A percentile compares a stretch with the other conserved stretches of the same genome.
Evolutionary conservation across 2,888 invertebrate species (phyloP).

Genomic region (Callimorpha dominula): DNA sequence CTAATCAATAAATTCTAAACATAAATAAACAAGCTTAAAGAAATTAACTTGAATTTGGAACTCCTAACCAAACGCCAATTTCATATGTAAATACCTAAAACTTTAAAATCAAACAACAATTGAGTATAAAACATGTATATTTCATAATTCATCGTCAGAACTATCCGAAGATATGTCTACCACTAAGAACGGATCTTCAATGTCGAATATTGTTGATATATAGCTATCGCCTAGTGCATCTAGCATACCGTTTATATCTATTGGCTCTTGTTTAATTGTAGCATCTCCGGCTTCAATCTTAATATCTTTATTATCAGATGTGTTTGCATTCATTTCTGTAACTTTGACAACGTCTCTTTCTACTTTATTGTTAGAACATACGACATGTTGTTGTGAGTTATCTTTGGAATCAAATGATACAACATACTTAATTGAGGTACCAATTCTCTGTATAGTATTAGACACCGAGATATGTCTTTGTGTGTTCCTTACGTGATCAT

Average conservation of each 20-base stretch:
- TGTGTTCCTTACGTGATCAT: not conserved
- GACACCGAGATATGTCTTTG: not conserved
- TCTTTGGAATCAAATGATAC: not conserved
- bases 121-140: constrained; percentile 16
- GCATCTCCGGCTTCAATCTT: constrained; percentile 15
- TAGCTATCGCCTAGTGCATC: constrained; percentile 60
- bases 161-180: constrained; percentile 73
- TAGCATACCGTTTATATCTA: constrained; percentile 40
- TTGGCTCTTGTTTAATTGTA: constrained; percentile 33
- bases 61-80: too few species aligned
- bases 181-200: constrained; percentile 69
- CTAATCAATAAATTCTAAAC: too few species aligned
- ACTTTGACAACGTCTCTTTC: not conserved
- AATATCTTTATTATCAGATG: not conserved
- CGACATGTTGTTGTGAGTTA: not conserved
- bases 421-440: constrained; percentile 7
- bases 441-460: constrained; percentile 13
- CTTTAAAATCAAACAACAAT: not conserved
- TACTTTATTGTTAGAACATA: not conserved
- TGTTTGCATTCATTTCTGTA: constrained; percentile 5
- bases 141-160: constrained; percentile 59
- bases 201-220: constrained; percentile 58
- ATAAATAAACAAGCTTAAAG: too few species aligned
- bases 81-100: not conserved
- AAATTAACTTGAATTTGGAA: too few species aligned